These are phyloP conservation scores for Drosophila melanica DNA, from an alignment of 1,140 invertebrate species.

Conservation along the genomic window DNA sequence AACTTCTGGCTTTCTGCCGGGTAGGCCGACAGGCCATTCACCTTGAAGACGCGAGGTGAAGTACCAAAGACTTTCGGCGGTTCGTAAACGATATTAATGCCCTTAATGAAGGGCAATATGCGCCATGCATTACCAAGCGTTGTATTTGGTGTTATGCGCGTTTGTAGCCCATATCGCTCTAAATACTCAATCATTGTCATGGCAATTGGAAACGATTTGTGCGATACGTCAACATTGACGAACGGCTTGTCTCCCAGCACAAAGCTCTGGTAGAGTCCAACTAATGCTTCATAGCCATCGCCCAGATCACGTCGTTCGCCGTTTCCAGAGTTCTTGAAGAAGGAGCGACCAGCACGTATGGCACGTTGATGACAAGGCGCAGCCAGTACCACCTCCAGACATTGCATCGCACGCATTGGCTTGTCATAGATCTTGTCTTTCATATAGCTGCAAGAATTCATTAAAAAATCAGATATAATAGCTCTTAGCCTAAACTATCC, in stretches of 20 bases:
- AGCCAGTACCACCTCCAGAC: constrained; percentile 91
- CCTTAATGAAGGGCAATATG: constrained; percentile 44
- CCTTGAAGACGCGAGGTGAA: constrained; percentile 82
- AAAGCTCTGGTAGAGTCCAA: constrained; percentile 90
- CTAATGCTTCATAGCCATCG: constrained; percentile 88
- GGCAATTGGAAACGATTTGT: constrained; percentile 88
- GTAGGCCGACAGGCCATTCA: constrained; percentile 84
- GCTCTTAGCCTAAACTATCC: not conserved
- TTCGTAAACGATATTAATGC: constrained; percentile 62
- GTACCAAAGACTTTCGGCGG: constrained; percentile 56
- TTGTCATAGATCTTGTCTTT: constrained; percentile 78
- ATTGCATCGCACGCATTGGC: constrained; percentile 89
- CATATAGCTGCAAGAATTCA: constrained; percentile 53
- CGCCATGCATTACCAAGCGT: constrained; percentile 2
- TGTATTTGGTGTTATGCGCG: not conserved
- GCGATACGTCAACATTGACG: constrained; percentile 90
- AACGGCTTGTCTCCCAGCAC: constrained; percentile 88
- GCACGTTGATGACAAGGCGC: constrained; percentile 85
- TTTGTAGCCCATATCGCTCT: constrained; percentile 11
- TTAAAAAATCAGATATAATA: not conserved
- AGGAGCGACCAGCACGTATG: constrained; percentile 84
- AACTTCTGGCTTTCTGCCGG: constrained; percentile 83
- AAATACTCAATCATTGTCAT: constrained; percentile 84
- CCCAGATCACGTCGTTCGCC: constrained; percentile 82
- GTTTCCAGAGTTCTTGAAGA: constrained; percentile 72